phyloP scores from a whole-genome alignment of 2,113 vertebrate species.

The Ailuropoda melanoleuca region DNA sequence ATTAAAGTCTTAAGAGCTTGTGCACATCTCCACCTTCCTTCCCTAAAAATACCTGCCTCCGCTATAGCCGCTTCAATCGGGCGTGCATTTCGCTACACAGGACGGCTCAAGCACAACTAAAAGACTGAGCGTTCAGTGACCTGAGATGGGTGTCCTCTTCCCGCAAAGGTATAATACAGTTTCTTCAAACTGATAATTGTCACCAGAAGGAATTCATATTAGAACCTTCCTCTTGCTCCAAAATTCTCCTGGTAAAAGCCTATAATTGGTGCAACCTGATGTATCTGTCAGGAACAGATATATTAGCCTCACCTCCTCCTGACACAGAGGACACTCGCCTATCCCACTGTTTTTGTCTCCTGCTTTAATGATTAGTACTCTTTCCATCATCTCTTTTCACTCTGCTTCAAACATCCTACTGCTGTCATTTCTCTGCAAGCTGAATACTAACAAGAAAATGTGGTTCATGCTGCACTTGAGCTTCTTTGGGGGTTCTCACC shows the following conservation, averaged over 20 bases:
- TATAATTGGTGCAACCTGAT: constrained; percentile 78
- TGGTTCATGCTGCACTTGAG: constrained; percentile 53
- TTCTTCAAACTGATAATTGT: constrained; percentile 81
- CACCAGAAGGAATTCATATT: constrained; percentile 82
- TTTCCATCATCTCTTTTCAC: constrained; percentile 80
- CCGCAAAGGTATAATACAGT: constrained; percentile 71
- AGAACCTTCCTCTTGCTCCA: constrained; percentile 81
- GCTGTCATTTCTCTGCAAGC: constrained; percentile 78
- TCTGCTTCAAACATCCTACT: constrained; percentile 69
- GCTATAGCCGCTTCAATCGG: constrained; percentile 73
- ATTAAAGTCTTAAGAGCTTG: constrained; percentile 60
- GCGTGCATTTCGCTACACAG: constrained; percentile 66
- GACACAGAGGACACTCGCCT: constrained; percentile 64
- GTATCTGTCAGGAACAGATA: constrained; percentile 80
- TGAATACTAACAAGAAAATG: constrained; percentile 75
- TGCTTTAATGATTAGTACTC: constrained; percentile 77
- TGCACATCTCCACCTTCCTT: constrained; percentile 44
- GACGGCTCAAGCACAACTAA: constrained; percentile 59
- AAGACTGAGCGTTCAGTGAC: constrained; percentile 69
- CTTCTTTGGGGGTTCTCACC: constrained; percentile 76
- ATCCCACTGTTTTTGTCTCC: constrained; percentile 73
- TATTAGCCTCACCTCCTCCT: constrained; percentile 77
- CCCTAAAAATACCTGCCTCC: constrained; percentile 39
- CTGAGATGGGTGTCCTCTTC: constrained; percentile 68
- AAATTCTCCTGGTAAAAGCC: constrained; percentile 81